Percentiles rank a stretch among this genome's conserved stretches.
These are phyloP conservation scores for Sapajus apella DNA, from an alignment of 2,113 vertebrate genomes.

Conservation along the genomic window DNA sequence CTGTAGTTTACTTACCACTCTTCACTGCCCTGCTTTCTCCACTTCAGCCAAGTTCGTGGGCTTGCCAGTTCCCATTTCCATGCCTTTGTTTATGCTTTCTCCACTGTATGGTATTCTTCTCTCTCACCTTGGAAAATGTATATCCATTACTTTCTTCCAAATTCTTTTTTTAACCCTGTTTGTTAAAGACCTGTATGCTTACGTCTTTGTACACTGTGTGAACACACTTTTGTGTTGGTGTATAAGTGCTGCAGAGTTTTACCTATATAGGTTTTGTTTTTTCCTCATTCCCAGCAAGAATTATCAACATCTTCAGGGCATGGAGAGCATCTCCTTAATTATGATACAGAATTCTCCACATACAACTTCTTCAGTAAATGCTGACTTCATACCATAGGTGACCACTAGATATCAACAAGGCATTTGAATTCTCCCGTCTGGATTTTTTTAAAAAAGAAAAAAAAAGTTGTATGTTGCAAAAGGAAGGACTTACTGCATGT, in stretches of 20 bases:
- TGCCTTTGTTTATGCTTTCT: background rate
- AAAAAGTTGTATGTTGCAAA: background rate
- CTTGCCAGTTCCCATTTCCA: background rate
- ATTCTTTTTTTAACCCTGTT: background rate
- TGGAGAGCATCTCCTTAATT: background rate
- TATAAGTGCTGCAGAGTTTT: background rate
- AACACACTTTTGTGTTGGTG: background rate
- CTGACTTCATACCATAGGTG: background rate
- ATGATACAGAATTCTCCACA: background rate
- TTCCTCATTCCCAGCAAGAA: constrained; percentile 1
- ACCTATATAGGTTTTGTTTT: background rate
- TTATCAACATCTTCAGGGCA: background rate
- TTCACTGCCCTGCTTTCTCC: background rate
- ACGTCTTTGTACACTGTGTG: background rate
- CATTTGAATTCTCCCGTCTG: background rate
- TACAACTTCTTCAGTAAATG: constrained; percentile 37
- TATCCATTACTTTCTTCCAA: background rate
- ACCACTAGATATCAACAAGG: background rate
- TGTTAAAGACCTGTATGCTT: background rate
- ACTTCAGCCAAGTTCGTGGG: background rate
- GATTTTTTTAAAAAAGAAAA: background rate
- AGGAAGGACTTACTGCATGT: background rate
- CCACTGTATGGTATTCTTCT: background rate
- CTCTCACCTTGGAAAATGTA: background rate
- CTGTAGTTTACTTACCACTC: background rate